Evolutionary conservation across 2,797 vertebrate species (phyloP).

Genomic region (Crypturellus tataupa): DNA sequence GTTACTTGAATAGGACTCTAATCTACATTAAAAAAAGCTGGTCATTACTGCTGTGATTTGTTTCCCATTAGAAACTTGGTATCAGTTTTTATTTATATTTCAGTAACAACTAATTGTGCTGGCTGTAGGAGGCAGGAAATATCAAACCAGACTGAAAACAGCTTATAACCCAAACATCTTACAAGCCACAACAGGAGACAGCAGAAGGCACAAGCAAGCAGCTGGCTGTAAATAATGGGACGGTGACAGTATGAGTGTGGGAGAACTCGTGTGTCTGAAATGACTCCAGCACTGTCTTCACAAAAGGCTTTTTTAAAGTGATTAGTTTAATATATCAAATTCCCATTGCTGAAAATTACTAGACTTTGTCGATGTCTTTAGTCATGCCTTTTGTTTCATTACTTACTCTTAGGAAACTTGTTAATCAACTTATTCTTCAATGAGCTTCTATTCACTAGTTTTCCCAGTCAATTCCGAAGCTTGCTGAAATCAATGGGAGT

Average conservation of each 20-base stretch:
- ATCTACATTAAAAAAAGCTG: neutral
- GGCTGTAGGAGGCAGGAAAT: neutral
- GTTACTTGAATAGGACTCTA: neutral
- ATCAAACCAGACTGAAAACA: neutral
- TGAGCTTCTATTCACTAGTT: conserved; percentile 37
- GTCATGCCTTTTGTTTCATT: conserved; percentile 1
- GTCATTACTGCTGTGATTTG: neutral
- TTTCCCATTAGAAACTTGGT: neutral
- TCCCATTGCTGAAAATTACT: conserved; percentile 12
- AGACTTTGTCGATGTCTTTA: conserved; percentile 10
- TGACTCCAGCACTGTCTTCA: neutral
- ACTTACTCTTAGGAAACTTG: conserved; percentile 35
- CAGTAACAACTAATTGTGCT: neutral
- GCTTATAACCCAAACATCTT: neutral
- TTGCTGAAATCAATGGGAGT: conserved; percentile 9
- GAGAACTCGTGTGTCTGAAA: neutral
- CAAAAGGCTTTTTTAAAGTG: conserved; percentile 8
- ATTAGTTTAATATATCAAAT: neutral
- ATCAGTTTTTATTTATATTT: neutral
- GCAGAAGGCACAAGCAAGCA: neutral
- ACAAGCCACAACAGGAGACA: neutral
- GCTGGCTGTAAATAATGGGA: conserved; percentile 20
- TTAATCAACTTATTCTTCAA: conserved; percentile 37
- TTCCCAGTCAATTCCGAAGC: conserved; percentile 18
- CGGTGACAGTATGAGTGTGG: neutral